These are phyloP conservation scores for Stictocephala bisonia DNA, from an alignment of 2,888 invertebrate species.

Conservation along the genomic window DNA sequence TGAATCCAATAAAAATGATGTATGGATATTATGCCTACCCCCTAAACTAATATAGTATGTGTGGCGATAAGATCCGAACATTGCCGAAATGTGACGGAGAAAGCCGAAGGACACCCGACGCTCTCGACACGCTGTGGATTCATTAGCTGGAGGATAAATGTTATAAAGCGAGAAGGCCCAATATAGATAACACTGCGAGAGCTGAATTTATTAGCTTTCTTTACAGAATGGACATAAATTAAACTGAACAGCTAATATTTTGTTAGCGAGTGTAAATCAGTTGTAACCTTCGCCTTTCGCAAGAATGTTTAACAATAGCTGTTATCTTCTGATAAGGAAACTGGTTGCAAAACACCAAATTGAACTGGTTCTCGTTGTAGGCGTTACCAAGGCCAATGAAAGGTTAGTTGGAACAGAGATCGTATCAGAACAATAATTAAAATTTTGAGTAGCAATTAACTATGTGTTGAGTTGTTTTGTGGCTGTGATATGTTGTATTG, in stretches of 20 bases:
- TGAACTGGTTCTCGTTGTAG: neutral
- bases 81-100: slow-evolving; percentile 32
- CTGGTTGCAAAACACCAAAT: slow-evolving; percentile 1
- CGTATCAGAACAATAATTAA: no score
- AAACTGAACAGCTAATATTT: slow-evolving; percentile 30
- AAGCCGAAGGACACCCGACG: slow-evolving; percentile 25
- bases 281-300: slow-evolving; percentile 10
- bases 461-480: no score
- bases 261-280: slow-evolving; percentile 30
- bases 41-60: no score
- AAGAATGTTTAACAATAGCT: neutral
- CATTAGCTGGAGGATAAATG: slow-evolving; percentile 8
- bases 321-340: slow-evolving; percentile 12
- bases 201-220: neutral
- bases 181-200: neutral
- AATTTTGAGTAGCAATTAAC: no score
- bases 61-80: slow-evolving; percentile 32
- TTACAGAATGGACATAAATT: slow-evolving; percentile 25
- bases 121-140: neutral
- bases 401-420: neutral
- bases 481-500: no score
- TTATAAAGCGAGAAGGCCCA: neutral
- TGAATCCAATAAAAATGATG: no score
- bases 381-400: slow-evolving; percentile 11
- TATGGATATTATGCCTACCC: no score